Conservation (phyloP, 2,888 invertebrate genomes). For the Polydesmus complanatus region DNA sequence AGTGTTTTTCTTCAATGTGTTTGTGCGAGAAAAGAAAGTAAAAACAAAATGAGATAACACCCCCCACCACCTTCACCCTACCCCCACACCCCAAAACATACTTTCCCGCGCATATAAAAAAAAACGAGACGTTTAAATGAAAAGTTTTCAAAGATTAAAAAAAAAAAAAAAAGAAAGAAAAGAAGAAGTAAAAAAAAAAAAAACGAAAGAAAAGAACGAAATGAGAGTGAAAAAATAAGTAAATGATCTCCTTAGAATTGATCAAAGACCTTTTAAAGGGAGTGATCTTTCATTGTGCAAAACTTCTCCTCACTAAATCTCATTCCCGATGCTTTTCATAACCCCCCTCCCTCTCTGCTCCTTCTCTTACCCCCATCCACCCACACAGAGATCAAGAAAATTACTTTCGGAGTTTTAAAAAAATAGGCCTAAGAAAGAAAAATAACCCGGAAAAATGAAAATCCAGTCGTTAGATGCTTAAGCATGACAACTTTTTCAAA, state of each 20-base stretch:
- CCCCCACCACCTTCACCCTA: neutral
- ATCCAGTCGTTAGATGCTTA: too few species aligned
- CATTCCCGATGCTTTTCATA: too few species aligned
- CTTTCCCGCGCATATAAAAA: too few species aligned
- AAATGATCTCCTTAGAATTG: neutral
- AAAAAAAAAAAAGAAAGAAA: neutral
- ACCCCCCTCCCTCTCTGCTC: too few species aligned
- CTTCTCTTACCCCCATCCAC: too few species aligned
- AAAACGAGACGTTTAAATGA: neutral
- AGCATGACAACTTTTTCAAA: too few species aligned
- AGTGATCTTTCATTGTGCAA: too few species aligned
- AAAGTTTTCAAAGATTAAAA: neutral
- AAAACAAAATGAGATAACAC: neutral
- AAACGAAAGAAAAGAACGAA: neutral
- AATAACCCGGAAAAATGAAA: too few species aligned
- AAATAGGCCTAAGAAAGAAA: too few species aligned
- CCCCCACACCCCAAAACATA: neutral
- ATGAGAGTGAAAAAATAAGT: neutral
- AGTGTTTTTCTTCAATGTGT: neutral
- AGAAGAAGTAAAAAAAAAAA: neutral
- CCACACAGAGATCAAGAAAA: too few species aligned
- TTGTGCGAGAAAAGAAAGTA: neutral
- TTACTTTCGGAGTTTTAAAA: too few species aligned
- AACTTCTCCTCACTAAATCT: too few species aligned
- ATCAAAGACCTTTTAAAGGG: neutral